Base-by-base conservation (phyloP, 2,797 vertebrate genomes). In the Amazona finschi region DNA sequence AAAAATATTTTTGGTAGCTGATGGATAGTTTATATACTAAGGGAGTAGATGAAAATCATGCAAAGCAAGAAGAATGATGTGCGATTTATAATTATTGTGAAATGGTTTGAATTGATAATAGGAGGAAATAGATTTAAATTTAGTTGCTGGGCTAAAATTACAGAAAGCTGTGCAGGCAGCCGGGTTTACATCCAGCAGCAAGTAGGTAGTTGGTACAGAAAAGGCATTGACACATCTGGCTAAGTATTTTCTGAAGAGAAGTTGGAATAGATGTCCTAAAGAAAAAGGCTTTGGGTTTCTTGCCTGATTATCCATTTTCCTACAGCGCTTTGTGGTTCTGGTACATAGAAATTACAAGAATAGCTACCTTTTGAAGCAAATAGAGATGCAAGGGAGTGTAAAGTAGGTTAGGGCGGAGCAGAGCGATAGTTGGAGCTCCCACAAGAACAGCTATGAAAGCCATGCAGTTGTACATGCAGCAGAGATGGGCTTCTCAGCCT, bases 1-100 rank as follows among this genome's bases (percentile, higher is more conserved):
- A 7, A 62, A 95, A 93, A 73, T 85, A 36, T 85, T 91, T 89
- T 73, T 92, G 46, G 67, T 92, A 73, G 39, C 55, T 77, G 52
- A 57, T 71, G 44, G 9, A 36, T 89, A 71, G 69, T 82, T 93
- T 64, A 44, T 85, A 20, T 80, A 65, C 44, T 65, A 87, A 69
- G 31, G 9, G 69, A 55, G 53, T 65, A 75, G 85, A 66, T 58
- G 28, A 43, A 65, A 92, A 70, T 86, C 14, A 15, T 5, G 14
- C 41, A 81, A 85, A 80, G 65, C 77, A 91, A 79, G 53, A 90
- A 74, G 44, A 87, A 65, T 65, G 8, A 88, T 75, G 90, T 85
- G 50, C 65, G 58, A 27, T 89, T 92, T 85, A 25, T 80, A 66
- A 85, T 94, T 67, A 53, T 71, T 75, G 13, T 90, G 93, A 78